These are phyloP conservation scores for Octomys mimax DNA, from an alignment of 2,797 vertebrate genomes.

Conservation along the genomic window DNA sequence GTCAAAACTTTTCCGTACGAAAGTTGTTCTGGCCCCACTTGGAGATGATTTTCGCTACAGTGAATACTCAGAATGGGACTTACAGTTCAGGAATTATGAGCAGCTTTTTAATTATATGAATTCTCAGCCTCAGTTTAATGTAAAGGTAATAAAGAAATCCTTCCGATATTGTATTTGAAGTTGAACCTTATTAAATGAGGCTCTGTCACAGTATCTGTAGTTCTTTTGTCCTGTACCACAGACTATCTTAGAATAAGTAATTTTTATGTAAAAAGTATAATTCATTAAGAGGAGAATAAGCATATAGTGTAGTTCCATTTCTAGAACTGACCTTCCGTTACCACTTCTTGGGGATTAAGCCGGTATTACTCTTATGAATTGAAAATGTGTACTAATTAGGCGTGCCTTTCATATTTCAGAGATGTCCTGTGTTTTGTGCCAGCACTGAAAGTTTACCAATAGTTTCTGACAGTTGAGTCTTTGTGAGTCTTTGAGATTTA, in stretches of 20 bases:
- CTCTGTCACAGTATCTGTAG: not conserved
- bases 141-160: conserved; percentile 91
- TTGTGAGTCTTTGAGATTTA: conserved; percentile 28
- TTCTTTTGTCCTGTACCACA: not conserved
- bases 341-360: not conserved
- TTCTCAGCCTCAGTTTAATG: conserved; percentile 92
- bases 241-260: not conserved
- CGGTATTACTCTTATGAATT: not conserved
- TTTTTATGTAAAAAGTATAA: conserved; percentile 6
- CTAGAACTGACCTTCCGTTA: not conserved
- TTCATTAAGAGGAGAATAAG: not conserved
- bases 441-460: not conserved
- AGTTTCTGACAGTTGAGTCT: not conserved
- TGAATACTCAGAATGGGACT: conserved; percentile 95
- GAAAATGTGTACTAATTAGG: not conserved
- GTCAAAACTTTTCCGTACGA: conserved; percentile 94
- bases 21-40: conserved; percentile 93
- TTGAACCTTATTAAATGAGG: not conserved
- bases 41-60: conserved; percentile 96
- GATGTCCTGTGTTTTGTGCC: not conserved
- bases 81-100: conserved; percentile 96
- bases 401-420: not conserved
- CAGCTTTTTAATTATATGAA: conserved; percentile 96
- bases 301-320: not conserved
- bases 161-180: not conserved